Evolutionary conservation across 2,888 invertebrate genomes (phyloP).

Genomic region (Smittia sp.): DNA sequence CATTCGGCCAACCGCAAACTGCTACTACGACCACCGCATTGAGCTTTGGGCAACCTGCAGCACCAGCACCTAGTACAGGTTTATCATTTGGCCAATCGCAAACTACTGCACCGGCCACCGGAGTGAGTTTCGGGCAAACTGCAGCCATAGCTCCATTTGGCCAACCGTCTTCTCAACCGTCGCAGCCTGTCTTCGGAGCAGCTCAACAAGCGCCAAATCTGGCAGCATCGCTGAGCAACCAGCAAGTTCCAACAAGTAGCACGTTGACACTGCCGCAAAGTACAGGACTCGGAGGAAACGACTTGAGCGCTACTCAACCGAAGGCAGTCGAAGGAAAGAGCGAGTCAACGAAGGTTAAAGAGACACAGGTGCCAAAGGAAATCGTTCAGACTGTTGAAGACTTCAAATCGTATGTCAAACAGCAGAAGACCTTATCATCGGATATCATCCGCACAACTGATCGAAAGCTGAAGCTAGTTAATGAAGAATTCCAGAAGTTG

Average conservation of each 20-base stretch:
- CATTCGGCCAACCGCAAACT: not conserved
- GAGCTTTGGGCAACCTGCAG: not conserved
- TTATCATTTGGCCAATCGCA: conserved; percentile 48
- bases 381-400: conserved; percentile 72
- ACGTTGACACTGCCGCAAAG: conserved; percentile 47
- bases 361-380: conserved; percentile 67
- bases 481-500: conserved; percentile 48
- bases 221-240: not conserved
- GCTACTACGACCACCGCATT: not conserved
- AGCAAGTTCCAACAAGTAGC: conserved; percentile 32
- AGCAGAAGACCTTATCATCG: conserved; percentile 76
- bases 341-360: conserved; percentile 51
- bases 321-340: conserved; percentile 51
- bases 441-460: conserved; percentile 71
- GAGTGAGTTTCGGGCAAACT: not conserved
- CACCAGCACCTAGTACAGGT: conserved; percentile 47
- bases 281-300: conserved; percentile 52
- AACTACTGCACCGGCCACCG: conserved; percentile 45
- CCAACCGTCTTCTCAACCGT: too few species aligned
- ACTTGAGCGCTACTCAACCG: conserved; percentile 51
- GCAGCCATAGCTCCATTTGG: not conserved
- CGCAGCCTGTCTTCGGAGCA: conserved; percentile 37
- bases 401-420: conserved; percentile 81
- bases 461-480: conserved; percentile 49
- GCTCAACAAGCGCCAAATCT: not conserved